Evolutionary conservation across 2,113 vertebrate genomes (phyloP).

Genomic region (Myxocyprinus asiaticus): DNA sequence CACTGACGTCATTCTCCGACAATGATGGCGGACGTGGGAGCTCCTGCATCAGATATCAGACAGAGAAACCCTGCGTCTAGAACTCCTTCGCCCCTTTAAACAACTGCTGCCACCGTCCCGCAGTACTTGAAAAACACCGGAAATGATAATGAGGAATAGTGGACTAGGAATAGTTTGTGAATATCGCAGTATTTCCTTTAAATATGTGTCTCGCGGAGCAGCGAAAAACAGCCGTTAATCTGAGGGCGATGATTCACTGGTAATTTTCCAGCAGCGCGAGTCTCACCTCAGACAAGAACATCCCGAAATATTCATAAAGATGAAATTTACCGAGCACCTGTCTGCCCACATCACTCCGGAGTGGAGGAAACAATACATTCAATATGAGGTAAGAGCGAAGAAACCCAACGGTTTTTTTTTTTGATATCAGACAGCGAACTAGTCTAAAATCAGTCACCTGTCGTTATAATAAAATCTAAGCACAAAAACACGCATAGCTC

Average conservation of each 20-base stretch:
- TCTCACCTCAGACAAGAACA: background rate
- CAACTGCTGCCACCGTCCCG: background rate
- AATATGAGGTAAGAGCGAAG: slow-evolving; percentile 86
- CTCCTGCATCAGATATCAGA: slow-evolving; percentile 30
- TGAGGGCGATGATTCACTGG: slow-evolving; percentile 30
- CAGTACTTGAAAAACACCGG: background rate
- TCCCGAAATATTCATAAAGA: slow-evolving; percentile 59
- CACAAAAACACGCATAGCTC: background rate
- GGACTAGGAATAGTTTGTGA: slow-evolving; percentile 1
- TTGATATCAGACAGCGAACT: too few relatives aligned
- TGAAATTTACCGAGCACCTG: slow-evolving; percentile 99
- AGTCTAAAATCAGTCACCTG: background rate
- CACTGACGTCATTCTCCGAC: slow-evolving; percentile 30
- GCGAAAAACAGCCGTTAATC: slow-evolving; percentile 33
- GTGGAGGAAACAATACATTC: slow-evolving; percentile 98
- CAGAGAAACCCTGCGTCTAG: slow-evolving; percentile 19
- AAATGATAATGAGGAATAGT: background rate
- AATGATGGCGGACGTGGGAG: slow-evolving; percentile 43
- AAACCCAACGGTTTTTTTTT: background rate
- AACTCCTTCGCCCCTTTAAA: background rate
- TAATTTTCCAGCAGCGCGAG: slow-evolving; percentile 15
- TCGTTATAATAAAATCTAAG: background rate
- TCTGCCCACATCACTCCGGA: slow-evolving; percentile 98
- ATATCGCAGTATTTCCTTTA: background rate
- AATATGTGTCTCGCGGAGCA: slow-evolving; percentile 18